Evolutionary conservation across 2,797 vertebrate species (phyloP).

Genomic region (Gadopsis marmoratus): DNA sequence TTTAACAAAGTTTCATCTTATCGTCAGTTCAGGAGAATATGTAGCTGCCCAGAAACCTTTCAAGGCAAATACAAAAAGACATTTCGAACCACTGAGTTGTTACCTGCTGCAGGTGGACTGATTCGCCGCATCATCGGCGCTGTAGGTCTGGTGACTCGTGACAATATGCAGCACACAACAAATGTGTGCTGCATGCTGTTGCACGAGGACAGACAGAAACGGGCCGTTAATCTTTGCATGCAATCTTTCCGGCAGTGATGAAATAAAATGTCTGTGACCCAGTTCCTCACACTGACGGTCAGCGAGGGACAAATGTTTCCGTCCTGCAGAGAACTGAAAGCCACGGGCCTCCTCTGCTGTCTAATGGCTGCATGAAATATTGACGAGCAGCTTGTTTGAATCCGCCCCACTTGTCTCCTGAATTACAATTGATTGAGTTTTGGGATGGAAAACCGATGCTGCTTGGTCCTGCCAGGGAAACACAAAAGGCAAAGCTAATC

Average conservation of each 20-base stretch:
- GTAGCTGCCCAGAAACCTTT: background rate
- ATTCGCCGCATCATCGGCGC: background rate
- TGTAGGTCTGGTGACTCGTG: background rate
- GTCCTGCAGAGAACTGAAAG: background rate
- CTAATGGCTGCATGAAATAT: slow-evolving; percentile 54
- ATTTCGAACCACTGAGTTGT: background rate
- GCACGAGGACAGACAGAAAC: background rate
- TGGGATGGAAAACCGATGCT: slow-evolving; percentile 15
- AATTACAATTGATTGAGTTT: slow-evolving; percentile 50
- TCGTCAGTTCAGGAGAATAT: background rate
- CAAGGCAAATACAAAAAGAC: too few relatives aligned
- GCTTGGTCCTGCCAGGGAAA: background rate
- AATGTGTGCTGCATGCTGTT: background rate
- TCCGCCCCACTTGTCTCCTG: slow-evolving; percentile 30
- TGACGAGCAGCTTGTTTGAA: slow-evolving; percentile 42
- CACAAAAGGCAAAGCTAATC: slow-evolving; percentile 6
- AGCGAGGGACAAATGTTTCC: slow-evolving; percentile 50
- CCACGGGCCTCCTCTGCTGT: slow-evolving; percentile 23
- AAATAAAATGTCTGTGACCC: slow-evolving; percentile 28
- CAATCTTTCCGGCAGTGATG: background rate
- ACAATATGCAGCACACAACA: background rate
- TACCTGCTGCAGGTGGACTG: background rate
- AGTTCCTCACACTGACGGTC: slow-evolving; percentile 10
- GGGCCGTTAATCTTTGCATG: background rate
- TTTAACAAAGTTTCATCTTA: too few relatives aligned